phyloP scores from a whole-genome alignment of 2,113 vertebrate species.

The Reinhardtius hippoglossoides region DNA sequence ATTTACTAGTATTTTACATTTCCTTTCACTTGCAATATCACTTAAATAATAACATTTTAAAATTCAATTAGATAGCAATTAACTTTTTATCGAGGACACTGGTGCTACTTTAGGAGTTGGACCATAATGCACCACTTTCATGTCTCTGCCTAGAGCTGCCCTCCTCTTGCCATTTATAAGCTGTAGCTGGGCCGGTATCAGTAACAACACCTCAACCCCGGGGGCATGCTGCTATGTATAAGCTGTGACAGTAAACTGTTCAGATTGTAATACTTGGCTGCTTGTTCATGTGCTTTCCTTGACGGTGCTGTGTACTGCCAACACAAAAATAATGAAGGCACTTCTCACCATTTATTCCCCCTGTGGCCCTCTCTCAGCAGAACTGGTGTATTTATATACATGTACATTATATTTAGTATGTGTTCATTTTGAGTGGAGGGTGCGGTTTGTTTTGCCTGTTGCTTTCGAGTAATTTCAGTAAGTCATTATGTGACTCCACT shows the following conservation, averaged over 20 bases:
- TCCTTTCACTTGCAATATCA: no score
- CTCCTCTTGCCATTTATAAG: constrained; percentile 69
- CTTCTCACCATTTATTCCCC: constrained; percentile 14
- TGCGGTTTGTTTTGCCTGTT: neutral
- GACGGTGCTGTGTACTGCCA: constrained; percentile 43
- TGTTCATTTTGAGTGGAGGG: neutral
- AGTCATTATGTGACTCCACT: neutral
- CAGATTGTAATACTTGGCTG: constrained; percentile 54
- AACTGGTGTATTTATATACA: constrained; percentile 41
- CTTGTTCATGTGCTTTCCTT: constrained; percentile 61
- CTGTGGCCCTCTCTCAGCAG: neutral
- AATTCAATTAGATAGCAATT: no score
- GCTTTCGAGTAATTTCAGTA: constrained; percentile 11
- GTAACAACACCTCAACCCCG: constrained; percentile 70
- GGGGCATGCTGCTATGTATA: constrained; percentile 77
- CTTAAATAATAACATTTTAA: neutral
- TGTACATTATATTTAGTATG: constrained; percentile 37
- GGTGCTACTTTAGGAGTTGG: neutral
- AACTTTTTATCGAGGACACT: neutral
- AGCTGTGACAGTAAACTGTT: constrained; percentile 62
- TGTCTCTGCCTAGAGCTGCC: constrained; percentile 37
- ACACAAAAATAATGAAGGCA: constrained; percentile 37
- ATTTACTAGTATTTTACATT: neutral
- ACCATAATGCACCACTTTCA: constrained; percentile 31
- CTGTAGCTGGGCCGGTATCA: constrained; percentile 60